phyloP scores from a whole-genome alignment of 30 jellyfish, hydroid and myxozoan species.

The Cassiopea xamachana region DNA sequence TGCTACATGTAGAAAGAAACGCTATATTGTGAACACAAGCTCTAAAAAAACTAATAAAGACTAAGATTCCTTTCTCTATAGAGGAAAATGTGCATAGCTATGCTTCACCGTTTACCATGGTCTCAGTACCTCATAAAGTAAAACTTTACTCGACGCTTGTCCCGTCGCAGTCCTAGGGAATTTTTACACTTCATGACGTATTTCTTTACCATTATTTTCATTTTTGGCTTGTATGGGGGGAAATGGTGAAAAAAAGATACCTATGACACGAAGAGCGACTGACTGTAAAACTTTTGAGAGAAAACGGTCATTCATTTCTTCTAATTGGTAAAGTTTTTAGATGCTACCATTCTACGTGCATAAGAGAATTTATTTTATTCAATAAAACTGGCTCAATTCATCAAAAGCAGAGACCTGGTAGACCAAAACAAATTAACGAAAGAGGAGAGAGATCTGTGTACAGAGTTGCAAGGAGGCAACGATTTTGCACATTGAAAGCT shows the following conservation, averaged over 20 bases:
- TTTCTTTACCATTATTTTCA: background rate
- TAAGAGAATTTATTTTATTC: background rate
- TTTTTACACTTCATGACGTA: no score
- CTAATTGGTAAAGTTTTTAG: background rate
- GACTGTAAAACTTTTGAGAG: constrained; percentile 10
- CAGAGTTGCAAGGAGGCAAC: background rate
- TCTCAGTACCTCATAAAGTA: background rate
- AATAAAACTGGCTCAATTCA: constrained; percentile 4
- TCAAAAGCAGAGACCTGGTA: constrained; percentile 16
- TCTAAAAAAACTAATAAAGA: background rate
- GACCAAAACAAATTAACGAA: constrained; percentile 11
- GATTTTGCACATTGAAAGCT: background rate
- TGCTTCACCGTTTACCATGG: constrained; percentile 18
- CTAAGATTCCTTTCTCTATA: constrained; percentile 22
- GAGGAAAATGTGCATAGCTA: constrained; percentile 37
- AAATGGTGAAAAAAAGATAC: no score
- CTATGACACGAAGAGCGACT: background rate
- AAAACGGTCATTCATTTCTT: constrained; percentile 11
- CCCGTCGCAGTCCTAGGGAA: no score
- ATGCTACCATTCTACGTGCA: constrained; percentile 14
- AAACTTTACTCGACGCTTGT: background rate
- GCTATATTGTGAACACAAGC: background rate
- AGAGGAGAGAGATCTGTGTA: background rate
- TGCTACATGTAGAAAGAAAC: background rate
- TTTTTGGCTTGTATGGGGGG: background rate